Percentiles rank a stretch among this genome's conserved stretches.
These are phyloP conservation scores for Aphrophora alni DNA, from an alignment of 2,888 invertebrate species.

Conservation along the genomic window DNA sequence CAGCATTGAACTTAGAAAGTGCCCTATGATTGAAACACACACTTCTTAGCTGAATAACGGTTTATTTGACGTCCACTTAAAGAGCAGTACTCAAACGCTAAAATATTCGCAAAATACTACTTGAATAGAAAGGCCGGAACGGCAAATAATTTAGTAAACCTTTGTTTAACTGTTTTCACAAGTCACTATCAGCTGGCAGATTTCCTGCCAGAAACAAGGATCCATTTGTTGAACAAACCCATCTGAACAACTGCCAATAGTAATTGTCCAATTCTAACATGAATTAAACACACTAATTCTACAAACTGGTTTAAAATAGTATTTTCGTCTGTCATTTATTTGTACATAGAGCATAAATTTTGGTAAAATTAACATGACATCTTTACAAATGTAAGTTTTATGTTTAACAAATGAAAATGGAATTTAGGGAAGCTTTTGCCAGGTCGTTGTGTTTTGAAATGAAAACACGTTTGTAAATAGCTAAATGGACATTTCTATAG, in stretches of 20 bases:
- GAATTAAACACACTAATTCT: not conserved
- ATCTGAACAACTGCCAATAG: constrained; percentile 37
- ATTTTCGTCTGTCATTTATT: not conserved
- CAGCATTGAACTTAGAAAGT: too few relatives aligned
- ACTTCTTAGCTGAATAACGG: too few relatives aligned
- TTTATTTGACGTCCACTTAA: too few relatives aligned
- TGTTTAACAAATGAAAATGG: not conserved
- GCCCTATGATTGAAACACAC: too few relatives aligned
- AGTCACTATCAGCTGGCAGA: not conserved
- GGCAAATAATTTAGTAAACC: too few relatives aligned
- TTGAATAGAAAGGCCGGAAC: too few relatives aligned
- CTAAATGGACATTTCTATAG: not conserved
- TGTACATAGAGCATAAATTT: not conserved
- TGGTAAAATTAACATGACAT: not conserved
- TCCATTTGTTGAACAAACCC: constrained; percentile 3
- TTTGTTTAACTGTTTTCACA: too few relatives aligned
- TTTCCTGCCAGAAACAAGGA: not conserved
- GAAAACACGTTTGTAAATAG: not conserved
- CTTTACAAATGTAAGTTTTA: constrained; percentile 4
- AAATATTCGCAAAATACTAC: too few relatives aligned
- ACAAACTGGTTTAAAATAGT: not conserved
- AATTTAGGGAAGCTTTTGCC: not conserved
- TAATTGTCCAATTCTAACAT: constrained; percentile 18
- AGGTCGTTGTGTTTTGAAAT: not conserved
- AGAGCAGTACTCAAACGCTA: too few relatives aligned